Evolutionary conservation across 2,797 vertebrate genomes (phyloP).

Genomic region (Coilia nasus): DNA sequence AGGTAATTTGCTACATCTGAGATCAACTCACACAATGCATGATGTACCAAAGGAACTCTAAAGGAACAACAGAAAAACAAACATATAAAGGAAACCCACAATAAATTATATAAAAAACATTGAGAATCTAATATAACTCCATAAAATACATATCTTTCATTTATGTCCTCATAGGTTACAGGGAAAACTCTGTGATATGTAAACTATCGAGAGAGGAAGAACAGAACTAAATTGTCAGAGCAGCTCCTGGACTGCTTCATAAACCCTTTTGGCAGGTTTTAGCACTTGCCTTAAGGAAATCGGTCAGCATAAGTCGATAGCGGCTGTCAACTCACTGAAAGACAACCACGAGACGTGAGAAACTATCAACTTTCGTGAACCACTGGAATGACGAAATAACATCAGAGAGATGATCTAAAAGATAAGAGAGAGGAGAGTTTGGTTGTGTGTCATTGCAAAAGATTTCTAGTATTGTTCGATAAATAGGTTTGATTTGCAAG

Average conservation of each 20-base stretch:
- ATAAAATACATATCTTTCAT: slow-evolving; percentile 26
- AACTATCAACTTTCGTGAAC: slow-evolving; percentile 41
- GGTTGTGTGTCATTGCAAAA: slow-evolving; percentile 61
- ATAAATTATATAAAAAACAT: slow-evolving; percentile 14
- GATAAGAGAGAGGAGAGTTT: slow-evolving; percentile 51
- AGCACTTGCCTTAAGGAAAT: slow-evolving; percentile 1
- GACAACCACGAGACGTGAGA: slow-evolving; percentile 41
- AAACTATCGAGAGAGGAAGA: slow-evolving; percentile 20
- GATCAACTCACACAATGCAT: slow-evolving; percentile 4
- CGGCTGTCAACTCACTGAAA: slow-evolving; percentile 42
- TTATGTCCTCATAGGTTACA: slow-evolving; percentile 20
- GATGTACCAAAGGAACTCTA: slow-evolving; percentile 19
- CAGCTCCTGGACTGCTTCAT: neutral
- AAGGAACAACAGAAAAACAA: neutral
- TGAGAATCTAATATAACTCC: slow-evolving; percentile 7
- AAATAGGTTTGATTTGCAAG: slow-evolving; percentile 79
- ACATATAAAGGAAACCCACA: neutral
- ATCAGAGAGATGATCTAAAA: slow-evolving; percentile 50
- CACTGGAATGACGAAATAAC: slow-evolving; percentile 41
- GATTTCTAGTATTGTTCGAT: slow-evolving; percentile 72
- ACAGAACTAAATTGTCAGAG: slow-evolving; percentile 18
- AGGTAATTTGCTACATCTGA: slow-evolving; percentile 22
- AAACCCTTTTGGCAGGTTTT: neutral
- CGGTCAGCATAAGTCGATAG: slow-evolving; percentile 17
- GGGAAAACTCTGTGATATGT: slow-evolving; percentile 21